phyloP scores from a whole-genome alignment of 2,797 vertebrate genomes.

The Clarias laeviceps region DNA sequence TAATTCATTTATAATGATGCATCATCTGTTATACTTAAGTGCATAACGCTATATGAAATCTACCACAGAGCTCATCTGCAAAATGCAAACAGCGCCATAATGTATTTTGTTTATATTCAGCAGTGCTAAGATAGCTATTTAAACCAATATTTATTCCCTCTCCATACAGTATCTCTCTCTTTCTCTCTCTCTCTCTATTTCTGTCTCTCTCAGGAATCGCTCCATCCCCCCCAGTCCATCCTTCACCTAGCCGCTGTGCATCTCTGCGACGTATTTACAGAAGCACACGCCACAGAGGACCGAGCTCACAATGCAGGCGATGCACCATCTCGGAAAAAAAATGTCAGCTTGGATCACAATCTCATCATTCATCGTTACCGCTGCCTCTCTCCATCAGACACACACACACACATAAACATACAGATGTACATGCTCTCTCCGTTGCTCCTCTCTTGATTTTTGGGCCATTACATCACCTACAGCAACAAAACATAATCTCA shows the following conservation, averaged over 20 bases:
- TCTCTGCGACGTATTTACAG: constrained; percentile 35
- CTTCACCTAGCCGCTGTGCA: neutral
- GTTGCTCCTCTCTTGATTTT: constrained; percentile 47
- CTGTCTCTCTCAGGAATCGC: constrained; percentile 17
- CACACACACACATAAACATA: constrained; percentile 26
- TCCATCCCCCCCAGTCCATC: constrained; percentile 5
- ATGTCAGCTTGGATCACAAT: constrained; percentile 47
- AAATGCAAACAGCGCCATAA: neutral
- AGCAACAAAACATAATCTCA: constrained; percentile 43
- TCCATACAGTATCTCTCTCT: neutral
- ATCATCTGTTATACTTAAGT: constrained; percentile 19
- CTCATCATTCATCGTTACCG: constrained; percentile 40
- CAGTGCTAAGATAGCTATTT: neutral
- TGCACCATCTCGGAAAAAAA: constrained; percentile 38
- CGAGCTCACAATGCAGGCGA: constrained; percentile 19
- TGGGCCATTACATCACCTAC: constrained; percentile 50
- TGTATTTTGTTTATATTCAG: neutral
- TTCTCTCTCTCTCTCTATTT: constrained; percentile 23
- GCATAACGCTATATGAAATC: constrained; percentile 5
- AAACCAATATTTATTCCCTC: constrained; percentile 6
- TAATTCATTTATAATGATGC: constrained; percentile 11
- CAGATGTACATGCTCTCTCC: constrained; percentile 39
- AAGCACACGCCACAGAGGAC: constrained; percentile 18
- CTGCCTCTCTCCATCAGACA: constrained; percentile 40
- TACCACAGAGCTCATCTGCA: neutral